Conservation (phyloP, 2,113 vertebrate genomes). For the Chionomys nivalis region DNA sequence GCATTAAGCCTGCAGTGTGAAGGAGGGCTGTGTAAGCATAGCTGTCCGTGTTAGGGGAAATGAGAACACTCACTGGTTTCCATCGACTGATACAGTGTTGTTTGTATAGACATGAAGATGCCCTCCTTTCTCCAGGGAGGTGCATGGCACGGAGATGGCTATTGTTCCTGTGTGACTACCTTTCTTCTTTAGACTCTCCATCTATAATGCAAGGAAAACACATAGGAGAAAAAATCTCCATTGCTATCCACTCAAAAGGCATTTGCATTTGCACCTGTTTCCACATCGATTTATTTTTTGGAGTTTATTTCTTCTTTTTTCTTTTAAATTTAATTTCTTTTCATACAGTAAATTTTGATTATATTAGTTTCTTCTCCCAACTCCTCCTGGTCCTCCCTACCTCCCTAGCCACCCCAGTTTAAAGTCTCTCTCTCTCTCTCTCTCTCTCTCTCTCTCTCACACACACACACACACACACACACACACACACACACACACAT, state of each 20-base stretch:
- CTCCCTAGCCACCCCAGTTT: not conserved
- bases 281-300: not conserved
- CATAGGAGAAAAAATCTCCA: not conserved
- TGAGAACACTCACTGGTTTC: not conserved
- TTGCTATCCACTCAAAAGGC: not conserved
- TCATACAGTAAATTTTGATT: not conserved
- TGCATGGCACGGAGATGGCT: not conserved
- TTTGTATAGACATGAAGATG: not conserved
- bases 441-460: not conserved
- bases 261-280: not conserved
- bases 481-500: not conserved
- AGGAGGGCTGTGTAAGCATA: not conserved
- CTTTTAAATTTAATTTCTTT: not conserved
- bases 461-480: not conserved
- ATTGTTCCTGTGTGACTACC: not conserved
- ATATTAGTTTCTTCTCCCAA: not conserved
- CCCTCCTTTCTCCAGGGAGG: not conserved
- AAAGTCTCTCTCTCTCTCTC: not conserved
- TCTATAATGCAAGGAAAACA: not conserved
- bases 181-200: not conserved
- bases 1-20: not conserved
- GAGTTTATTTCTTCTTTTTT: not conserved
- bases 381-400: not conserved
- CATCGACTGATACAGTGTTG: not conserved
- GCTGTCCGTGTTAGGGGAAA: not conserved